Conservation (phyloP, 2,113 vertebrate species). For the Gymnocephalus cernua region DNA sequence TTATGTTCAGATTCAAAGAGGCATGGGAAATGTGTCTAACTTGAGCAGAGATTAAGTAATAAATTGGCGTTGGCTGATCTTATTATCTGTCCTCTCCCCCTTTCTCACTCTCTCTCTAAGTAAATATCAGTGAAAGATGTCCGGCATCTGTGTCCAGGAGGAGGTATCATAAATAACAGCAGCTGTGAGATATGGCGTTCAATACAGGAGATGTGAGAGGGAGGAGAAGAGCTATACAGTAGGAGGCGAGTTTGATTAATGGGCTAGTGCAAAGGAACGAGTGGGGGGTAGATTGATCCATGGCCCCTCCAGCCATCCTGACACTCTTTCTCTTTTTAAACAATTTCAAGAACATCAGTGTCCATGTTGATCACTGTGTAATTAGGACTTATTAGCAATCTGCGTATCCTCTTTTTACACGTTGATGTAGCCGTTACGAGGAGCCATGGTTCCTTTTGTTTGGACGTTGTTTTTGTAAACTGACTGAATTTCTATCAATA, state of each 20-base stretch:
- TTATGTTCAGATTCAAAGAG: background rate
- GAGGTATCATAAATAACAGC: constrained; percentile 57
- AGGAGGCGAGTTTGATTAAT: constrained; percentile 61
- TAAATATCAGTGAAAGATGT: constrained; percentile 59
- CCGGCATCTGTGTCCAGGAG: constrained; percentile 39
- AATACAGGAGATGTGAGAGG: constrained; percentile 48
- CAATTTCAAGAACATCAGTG: background rate
- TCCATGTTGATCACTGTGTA: background rate
- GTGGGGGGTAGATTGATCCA: constrained; percentile 37
- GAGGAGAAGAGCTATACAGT: constrained; percentile 12
- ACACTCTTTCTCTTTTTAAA: constrained; percentile 5
- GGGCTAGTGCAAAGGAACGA: constrained; percentile 21
- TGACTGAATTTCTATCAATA: too few relatives aligned
- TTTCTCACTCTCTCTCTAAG: constrained; percentile 18
- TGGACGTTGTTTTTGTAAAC: background rate
- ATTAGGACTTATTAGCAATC: constrained; percentile 5
- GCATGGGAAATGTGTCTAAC: background rate
- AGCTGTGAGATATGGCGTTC: constrained; percentile 40
- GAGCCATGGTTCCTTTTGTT: background rate
- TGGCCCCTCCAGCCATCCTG: background rate
- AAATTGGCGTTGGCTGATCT: background rate
- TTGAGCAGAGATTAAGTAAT: constrained; percentile 7
- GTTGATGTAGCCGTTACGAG: background rate
- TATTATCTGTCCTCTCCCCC: constrained; percentile 20
- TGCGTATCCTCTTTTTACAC: background rate